Evolutionary conservation across 2,797 vertebrate species (phyloP).

Genomic region (Xenentodon cancila): DNA sequence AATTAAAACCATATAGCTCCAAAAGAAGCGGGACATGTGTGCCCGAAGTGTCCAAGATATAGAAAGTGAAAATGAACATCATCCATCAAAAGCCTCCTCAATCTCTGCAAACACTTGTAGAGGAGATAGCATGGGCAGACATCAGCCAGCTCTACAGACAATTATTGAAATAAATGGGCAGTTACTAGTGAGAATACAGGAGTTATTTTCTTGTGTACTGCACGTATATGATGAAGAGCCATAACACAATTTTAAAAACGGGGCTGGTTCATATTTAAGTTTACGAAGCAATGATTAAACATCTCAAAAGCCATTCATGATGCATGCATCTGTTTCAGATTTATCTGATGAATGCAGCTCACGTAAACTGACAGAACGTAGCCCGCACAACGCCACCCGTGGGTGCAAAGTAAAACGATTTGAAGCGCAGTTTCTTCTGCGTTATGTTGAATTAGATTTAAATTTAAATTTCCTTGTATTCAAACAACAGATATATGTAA

Average conservation of each 20-base stretch:
- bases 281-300: too few species aligned
- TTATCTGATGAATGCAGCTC: too few species aligned
- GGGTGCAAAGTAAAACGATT: too few species aligned
- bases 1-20: conserved; percentile 75
- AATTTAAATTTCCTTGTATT: too few species aligned
- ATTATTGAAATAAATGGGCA: conserved; percentile 44
- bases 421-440: too few species aligned
- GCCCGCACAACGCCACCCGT: too few species aligned
- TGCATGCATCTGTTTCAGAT: too few species aligned
- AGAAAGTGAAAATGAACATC: conserved; percentile 74
- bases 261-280: not conserved
- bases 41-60: conserved; percentile 70
- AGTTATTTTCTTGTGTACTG: conserved; percentile 5
- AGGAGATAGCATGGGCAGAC: conserved; percentile 7
- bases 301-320: too few species aligned
- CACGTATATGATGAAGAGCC: not conserved
- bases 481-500: too few species aligned
- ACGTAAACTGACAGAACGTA: too few species aligned
- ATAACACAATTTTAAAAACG: not conserved
- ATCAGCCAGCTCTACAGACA: conserved; percentile 27
- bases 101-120: conserved; percentile 20
- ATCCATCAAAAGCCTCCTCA: conserved; percentile 73
- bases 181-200: not conserved
- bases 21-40: conserved; percentile 67
- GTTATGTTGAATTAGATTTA: too few species aligned